Base-by-base conservation (phyloP, 2,113 vertebrate genomes). In the Petroica traversi region DNA sequence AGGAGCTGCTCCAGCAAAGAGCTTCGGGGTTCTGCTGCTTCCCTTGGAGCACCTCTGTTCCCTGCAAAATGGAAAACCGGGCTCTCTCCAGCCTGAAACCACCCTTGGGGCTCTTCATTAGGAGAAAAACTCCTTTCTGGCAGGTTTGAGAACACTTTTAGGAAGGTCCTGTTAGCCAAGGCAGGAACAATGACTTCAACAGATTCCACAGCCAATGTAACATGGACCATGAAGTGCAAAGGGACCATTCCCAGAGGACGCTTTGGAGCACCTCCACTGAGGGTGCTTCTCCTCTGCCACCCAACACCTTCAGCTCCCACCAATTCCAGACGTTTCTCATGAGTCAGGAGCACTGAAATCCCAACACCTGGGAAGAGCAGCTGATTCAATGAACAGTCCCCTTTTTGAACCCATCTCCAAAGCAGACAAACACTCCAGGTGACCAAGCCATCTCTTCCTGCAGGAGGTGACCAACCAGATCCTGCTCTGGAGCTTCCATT, bases 151-250 rank as follows among this genome's bases (percentile, higher is more conserved):
- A 76, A 43, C 4, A 6, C 25, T 55, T 84, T 36, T 10, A 34
- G 83, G 73, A 52, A 40, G 2, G 34, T 29, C 29, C 52, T 38
- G 25, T 20, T 41, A n/a, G 36, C 22, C 74, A 12, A 2, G 38
- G 48, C 28, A 38, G 63, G 61, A 74, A 51, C 43, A 18, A 26
- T 6, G 14, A 82, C 8, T 88, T 72, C 71, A 59, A 2, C 33
- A 22, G 76, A 76, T 85, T 59, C 89, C 67, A 48, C 40, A 40
- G 9, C 49, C 36, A 49, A 19, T 0, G 3, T 1, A 51, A 49
- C 24, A 14, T 0, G 5, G 79, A 76, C 62, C 43, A 2, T 13
- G 19, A 38, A 0, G 0, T 2, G 38, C 0, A 1, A 11, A 54
- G 41, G 75, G 36, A 62, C 6, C 28, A 2, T 34, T 59, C 40